These are phyloP conservation scores for Ectemnius continuus DNA, from an alignment of 2,888 invertebrate species.

Conservation along the genomic window DNA sequence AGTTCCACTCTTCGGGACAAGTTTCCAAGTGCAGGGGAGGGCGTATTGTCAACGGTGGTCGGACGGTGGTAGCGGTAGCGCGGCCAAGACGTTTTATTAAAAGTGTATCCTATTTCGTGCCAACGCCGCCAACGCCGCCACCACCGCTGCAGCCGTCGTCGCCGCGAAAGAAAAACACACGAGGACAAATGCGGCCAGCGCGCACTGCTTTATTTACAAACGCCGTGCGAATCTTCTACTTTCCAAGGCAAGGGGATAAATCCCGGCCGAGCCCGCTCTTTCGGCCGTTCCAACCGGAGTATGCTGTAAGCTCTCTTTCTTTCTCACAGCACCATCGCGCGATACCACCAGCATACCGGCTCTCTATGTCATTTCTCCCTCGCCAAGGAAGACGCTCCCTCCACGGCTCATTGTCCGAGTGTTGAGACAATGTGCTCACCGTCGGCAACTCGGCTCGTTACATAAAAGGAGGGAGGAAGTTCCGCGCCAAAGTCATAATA, in stretches of 20 bases:
- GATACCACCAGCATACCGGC: background rate
- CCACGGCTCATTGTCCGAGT: slow-evolving; percentile 56
- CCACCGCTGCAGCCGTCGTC: background rate
- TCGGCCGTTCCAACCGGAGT: slow-evolving; percentile 18
- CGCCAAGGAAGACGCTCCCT: slow-evolving; percentile 25
- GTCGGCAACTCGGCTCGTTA: slow-evolving; percentile 55
- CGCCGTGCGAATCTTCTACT: slow-evolving; percentile 34
- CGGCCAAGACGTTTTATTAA: slow-evolving; percentile 49
- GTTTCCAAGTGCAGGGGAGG: background rate
- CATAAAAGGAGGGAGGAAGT: slow-evolving; percentile 43
- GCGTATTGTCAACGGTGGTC: slow-evolving; percentile 17
- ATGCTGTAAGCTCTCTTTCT: slow-evolving; percentile 35
- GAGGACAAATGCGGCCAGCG: slow-evolving; percentile 30
- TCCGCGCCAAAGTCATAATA: slow-evolving; percentile 50
- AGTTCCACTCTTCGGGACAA: slow-evolving; percentile 38
- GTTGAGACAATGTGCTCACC: slow-evolving; percentile 50
- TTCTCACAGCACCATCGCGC: background rate
- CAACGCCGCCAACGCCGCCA: background rate
- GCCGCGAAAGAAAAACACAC: slow-evolving; percentile 21
- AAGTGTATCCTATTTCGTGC: slow-evolving; percentile 39
- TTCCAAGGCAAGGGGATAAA: background rate
- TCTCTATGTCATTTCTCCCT: slow-evolving; percentile 13
- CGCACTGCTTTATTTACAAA: slow-evolving; percentile 48
- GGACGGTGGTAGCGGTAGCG: slow-evolving; percentile 13
- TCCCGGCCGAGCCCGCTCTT: slow-evolving; percentile 2